Base-by-base conservation (phyloP, 2,888 invertebrate genomes). In the Aspidapion aeneum region DNA sequence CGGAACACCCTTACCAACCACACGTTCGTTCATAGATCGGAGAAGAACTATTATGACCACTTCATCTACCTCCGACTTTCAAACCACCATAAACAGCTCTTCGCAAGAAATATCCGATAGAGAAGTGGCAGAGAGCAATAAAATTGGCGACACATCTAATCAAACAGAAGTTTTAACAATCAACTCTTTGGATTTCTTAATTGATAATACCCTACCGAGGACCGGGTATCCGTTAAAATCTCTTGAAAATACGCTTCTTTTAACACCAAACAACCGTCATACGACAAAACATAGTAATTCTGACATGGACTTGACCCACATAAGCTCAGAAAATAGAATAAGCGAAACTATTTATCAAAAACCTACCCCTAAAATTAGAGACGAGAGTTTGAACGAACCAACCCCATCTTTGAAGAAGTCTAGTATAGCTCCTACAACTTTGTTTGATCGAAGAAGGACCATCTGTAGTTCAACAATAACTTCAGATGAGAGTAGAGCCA, bases 1-100 rank as follows among this genome's bases (percentile, higher is more conserved):
- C 16, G 72, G 72, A 19, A 68, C 67, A 18, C 71, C 73, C 1
- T 62, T 72, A 35, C 72, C 73, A 20, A 65, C 70, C 5, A 67
- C 70, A 16, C 64, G 68, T 63, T 55, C 69, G 19, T 21, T 72
- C 16, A 69, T 71, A 20, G 66, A 71, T 57, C 63, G 69, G 61
- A 65, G 72, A 61, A 65, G 66, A 50, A 71, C 73, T 22, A 35
- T 70, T 55, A 66, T 66, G 63, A 58, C 63, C 12, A 58, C 48
- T 2, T 58, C 48, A 3, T 18, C 17, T 7, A 21, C 16, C 9
- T 56, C 56, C 3, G n/a, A n/a, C 7, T 52, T 17, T 52, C 52
- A 52, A 17, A 17, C 5, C 18, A 17, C 18, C n/a, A 52, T 17
- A 9, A n/a, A 52, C 52, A 20, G 19, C 55, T 5, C 55, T 55